These are phyloP conservation scores for Cherax destructor DNA, from an alignment of 1,140 invertebrate genomes.

Conservation along the genomic window DNA sequence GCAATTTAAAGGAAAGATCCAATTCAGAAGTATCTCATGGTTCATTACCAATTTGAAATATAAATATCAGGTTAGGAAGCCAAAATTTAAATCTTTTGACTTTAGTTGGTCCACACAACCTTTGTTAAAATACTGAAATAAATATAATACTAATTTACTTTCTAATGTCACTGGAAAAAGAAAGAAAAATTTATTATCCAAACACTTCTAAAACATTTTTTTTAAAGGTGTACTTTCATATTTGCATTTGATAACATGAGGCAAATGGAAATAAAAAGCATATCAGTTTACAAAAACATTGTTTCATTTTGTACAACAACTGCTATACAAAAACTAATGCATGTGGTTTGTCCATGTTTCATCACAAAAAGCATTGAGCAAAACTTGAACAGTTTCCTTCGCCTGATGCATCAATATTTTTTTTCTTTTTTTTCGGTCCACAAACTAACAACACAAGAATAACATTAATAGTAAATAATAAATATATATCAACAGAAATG, in stretches of 20 bases:
- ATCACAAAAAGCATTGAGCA: conserved; percentile 70
- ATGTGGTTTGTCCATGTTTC: conserved; percentile 64
- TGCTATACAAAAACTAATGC: conserved; percentile 69
- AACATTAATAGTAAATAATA: conserved; percentile 68
- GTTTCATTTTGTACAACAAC: conserved; percentile 69
- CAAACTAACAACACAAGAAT: conserved; percentile 64
- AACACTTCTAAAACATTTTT: background rate
- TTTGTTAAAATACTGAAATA: background rate
- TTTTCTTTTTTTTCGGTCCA: conserved; percentile 16
- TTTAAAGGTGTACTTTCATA: background rate
- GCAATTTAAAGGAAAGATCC: background rate
- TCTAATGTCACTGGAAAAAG: background rate
- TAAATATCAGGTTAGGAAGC: background rate
- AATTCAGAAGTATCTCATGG: background rate
- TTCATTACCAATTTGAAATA: background rate
- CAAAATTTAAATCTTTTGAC: background rate
- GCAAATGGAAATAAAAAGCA: conserved; percentile 45
- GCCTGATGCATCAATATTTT: conserved; percentile 58
- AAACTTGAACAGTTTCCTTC: conserved; percentile 66
- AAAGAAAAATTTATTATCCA: background rate
- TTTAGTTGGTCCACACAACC: background rate
- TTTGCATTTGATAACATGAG: background rate
- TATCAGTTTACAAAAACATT: conserved; percentile 66
- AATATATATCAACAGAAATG: conserved; percentile 64
- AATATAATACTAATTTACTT: too few species aligned